Percentiles rank a stretch among this genome's conserved stretches.
Evolutionary conservation across 2,797 vertebrate genomes (phyloP).

Genomic region (Parotocinclus haroldoi): DNA sequence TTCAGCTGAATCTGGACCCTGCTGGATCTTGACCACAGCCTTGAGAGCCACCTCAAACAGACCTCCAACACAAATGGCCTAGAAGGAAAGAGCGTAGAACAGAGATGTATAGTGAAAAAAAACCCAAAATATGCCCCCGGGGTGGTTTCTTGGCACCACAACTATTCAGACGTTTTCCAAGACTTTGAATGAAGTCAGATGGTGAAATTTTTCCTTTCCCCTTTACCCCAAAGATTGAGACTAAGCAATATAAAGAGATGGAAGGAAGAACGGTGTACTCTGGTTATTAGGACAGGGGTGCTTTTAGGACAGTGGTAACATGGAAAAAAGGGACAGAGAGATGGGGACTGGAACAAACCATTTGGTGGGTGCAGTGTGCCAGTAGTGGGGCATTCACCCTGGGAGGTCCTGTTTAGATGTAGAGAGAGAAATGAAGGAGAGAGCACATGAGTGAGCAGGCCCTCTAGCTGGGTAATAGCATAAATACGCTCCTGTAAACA

Average conservation of each 20-base stretch:
- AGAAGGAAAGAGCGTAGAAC: constrained; percentile 53
- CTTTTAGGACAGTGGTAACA: constrained; percentile 39
- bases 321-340: constrained; percentile 5
- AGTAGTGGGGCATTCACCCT: constrained; percentile 61
- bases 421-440: constrained; percentile 42
- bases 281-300: constrained; percentile 36
- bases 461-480: constrained; percentile 74
- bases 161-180: constrained; percentile 44
- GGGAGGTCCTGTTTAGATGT: constrained; percentile 82
- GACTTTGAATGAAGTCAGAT: constrained; percentile 47
- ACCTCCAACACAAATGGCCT: constrained; percentile 63
- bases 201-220: constrained; percentile 31
- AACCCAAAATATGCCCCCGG: constrained; percentile 43
- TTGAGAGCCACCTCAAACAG: constrained; percentile 59
- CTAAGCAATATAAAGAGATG: constrained; percentile 36
- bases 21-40: constrained; percentile 74
- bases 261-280: constrained; percentile 16
- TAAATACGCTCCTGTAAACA: constrained; percentile 83
- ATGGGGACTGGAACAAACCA: constrained; percentile 37
- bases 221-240: constrained; percentile 32
- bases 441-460: constrained; percentile 46
- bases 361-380: constrained; percentile 47
- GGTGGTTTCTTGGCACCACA: constrained; percentile 51
- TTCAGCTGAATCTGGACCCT: constrained; percentile 68
- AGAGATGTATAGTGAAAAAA: constrained; percentile 18